Base-by-base conservation (phyloP, 2,113 vertebrate species). In the Coptodon bakossiorum region DNA sequence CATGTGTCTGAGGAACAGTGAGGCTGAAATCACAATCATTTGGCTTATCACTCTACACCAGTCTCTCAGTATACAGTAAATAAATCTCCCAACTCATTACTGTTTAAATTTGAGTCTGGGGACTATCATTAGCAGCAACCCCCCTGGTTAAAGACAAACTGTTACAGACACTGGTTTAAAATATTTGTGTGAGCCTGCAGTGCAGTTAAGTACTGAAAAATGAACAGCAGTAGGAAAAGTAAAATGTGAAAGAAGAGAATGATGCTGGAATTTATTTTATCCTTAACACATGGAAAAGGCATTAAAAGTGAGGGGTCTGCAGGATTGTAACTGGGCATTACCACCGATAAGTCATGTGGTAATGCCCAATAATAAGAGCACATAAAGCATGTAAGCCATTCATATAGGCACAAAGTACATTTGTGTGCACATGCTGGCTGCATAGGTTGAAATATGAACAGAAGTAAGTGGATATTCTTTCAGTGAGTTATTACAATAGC, bases 81-180 rank as follows among this genome's bases (percentile, higher is more conserved):
- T 94, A 89, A 84, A 95, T 95, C 89, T 94, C 86, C 89, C 86
- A 87, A 85, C 90, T 94, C 90, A 93, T 95, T 95, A 95, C 84
- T 83, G 93, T 89, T 93, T 82, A 92, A 93, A 94, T 92, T 81
- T 89, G 89, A 95, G 93, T 92, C 90, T 88, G 83, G 92, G 91
- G 91, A 94, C 90, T 86, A 92, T 92, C 92, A 95, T 95, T 95
- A 94, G 91, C 43, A 61, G 88, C 81, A 88, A 82, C 87, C 91
- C 89, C 87, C 81, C 87, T 82, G 91, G 93, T 90, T 92, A 86
- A 93, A 94, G 88, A 89, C 90, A 90, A 89, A 89, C 88, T 81
- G 83, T 89, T 91, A 86, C 88, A 89, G 90, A 88, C 82, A 90
- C 54, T 86, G 83, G 80, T 90, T 91, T 87, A 81, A 90, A 89